Evolutionary conservation across 2,113 vertebrate species (phyloP).

Genomic region (Xenopus tropicalis): DNA sequence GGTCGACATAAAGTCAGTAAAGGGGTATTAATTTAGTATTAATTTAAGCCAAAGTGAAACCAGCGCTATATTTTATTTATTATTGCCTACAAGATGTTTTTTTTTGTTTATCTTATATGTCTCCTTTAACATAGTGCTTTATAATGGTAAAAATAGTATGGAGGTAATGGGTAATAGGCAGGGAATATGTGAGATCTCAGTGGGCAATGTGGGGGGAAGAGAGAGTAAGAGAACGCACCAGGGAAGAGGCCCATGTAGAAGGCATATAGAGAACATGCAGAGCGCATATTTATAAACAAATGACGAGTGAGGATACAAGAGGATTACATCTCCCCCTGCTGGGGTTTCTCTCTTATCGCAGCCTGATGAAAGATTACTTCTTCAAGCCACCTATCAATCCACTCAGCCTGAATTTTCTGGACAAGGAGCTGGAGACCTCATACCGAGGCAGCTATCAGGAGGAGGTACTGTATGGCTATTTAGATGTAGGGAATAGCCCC

Average conservation of each 20-base stretch:
- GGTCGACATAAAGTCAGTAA: too few relatives aligned
- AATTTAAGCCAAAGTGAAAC: too few relatives aligned
- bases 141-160: too few relatives aligned
- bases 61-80: too few relatives aligned
- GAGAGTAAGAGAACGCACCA: not conserved
- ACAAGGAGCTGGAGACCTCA: constrained; percentile 78
- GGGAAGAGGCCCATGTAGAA: too few relatives aligned
- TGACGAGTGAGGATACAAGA: not conserved
- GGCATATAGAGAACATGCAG: too few relatives aligned
- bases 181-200: not conserved
- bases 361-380: constrained; percentile 98
- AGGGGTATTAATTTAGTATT: too few relatives aligned
- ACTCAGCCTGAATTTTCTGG: constrained; percentile 92
- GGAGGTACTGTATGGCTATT: constrained; percentile 67
- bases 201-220: not conserved
- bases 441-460: constrained; percentile 91
- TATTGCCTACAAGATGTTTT: too few relatives aligned
- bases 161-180: too few relatives aligned
- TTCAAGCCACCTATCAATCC: constrained; percentile 97
- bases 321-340: not conserved
- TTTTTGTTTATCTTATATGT: too few relatives aligned
- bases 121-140: too few relatives aligned
- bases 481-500: not conserved
- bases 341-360: constrained; percentile 47
- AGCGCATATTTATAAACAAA: not conserved